These are phyloP conservation scores for Hirtodrosophila cameraria DNA, from an alignment of 2,888 invertebrate species.

Conservation along the genomic window DNA sequence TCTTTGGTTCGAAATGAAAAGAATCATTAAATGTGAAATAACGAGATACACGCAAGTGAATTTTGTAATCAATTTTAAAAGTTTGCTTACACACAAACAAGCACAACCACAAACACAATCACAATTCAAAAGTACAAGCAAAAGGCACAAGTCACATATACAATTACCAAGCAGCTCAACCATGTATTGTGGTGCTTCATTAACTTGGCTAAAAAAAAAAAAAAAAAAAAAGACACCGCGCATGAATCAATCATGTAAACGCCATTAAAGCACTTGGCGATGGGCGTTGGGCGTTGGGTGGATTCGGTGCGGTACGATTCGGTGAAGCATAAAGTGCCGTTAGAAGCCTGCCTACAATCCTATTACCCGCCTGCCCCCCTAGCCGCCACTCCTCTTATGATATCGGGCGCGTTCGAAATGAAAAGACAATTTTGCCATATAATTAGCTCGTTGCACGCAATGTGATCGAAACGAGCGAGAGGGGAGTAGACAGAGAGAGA, in stretches of 20 bases:
- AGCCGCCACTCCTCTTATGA: slow-evolving; percentile 1
- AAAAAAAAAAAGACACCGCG: slow-evolving; percentile 38
- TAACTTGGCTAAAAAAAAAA: slow-evolving; percentile 57
- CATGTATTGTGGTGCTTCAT: slow-evolving; percentile 32
- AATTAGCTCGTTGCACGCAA: slow-evolving; percentile 80
- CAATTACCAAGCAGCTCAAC: neutral
- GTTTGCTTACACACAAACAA: slow-evolving; percentile 11
- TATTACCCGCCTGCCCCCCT: neutral
- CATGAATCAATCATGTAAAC: slow-evolving; percentile 72
- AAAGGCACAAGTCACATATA: too few species aligned
- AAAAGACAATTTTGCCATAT: slow-evolving; percentile 75
- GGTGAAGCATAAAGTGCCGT: slow-evolving; percentile 44
- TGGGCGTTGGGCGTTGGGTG: slow-evolving; percentile 10
- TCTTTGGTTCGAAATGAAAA: neutral
- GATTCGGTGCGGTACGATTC: slow-evolving; percentile 36
- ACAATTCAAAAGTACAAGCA: too few species aligned
- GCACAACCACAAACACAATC: too few species aligned
- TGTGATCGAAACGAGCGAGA: slow-evolving; percentile 16
- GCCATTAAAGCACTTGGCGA: slow-evolving; percentile 38
- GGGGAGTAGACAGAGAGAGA: neutral
- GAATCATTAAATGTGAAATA: slow-evolving; percentile 23
- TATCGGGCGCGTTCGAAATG: slow-evolving; percentile 45
- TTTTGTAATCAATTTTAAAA: slow-evolving; percentile 58
- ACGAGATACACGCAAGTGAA: slow-evolving; percentile 30
- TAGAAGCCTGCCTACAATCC: slow-evolving; percentile 17